Conservation (phyloP, 2,888 invertebrate genomes). For the Carpatolechia fugitivella region DNA sequence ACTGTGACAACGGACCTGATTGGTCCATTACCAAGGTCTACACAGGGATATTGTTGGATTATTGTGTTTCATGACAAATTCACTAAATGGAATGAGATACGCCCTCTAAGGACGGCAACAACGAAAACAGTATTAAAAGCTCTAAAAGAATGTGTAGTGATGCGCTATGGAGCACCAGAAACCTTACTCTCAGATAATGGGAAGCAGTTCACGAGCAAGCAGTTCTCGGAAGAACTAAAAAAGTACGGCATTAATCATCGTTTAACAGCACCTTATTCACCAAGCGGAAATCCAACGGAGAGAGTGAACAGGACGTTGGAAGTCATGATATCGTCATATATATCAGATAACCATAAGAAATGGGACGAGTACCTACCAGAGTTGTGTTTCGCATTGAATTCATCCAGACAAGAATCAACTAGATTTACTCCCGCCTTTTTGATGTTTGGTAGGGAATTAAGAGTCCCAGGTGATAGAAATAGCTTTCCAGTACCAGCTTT, state of each 20-base stretch:
- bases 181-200: no score
- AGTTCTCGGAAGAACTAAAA: no score
- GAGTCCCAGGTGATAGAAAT: constrained; percentile 3
- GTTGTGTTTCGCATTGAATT: constrained; percentile 27
- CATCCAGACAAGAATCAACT: constrained; percentile 24
- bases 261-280: background rate
- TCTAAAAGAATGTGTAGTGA: background rate
- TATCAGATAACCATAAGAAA: constrained; percentile 28
- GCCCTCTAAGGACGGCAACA: background rate
- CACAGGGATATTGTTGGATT: no score
- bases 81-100: background rate
- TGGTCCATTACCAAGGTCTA: no score
- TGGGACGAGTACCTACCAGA: constrained; percentile 29
- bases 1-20: background rate
- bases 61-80: no score
- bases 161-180: no score
- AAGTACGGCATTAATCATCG: background rate
- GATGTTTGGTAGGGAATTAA: constrained; percentile 22
- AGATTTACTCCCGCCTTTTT: constrained; percentile 29
- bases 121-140: background rate
- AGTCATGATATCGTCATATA: constrained; percentile 38
- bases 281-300: background rate
- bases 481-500: background rate
- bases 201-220: no score
- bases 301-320: constrained; percentile 16